phyloP scores from a whole-genome alignment of 2,888 invertebrate species.

The Allophyes oxyacanthae region DNA sequence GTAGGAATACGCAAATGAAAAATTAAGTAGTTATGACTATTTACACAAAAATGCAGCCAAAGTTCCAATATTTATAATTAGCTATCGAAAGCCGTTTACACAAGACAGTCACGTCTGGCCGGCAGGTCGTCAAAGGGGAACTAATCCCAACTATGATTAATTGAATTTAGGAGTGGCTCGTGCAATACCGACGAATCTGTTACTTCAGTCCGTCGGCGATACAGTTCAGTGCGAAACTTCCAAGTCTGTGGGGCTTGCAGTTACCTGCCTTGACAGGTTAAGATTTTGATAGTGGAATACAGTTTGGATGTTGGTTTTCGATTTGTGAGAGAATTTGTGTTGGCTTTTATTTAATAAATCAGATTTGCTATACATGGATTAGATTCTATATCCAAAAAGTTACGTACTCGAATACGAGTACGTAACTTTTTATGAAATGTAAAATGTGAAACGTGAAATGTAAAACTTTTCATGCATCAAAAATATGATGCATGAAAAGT shows the following conservation, averaged over 20 bases:
- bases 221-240: slow-evolving; percentile 59
- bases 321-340: neutral
- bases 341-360: neutral
- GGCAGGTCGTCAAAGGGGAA: slow-evolving; percentile 81
- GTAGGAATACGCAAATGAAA: no score
- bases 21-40: no score
- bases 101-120: slow-evolving; percentile 79
- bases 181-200: slow-evolving; percentile 79
- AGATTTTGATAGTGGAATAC: slow-evolving; percentile 28
- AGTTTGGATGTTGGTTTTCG: slow-evolving; percentile 21
- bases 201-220: slow-evolving; percentile 73
- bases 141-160: slow-evolving; percentile 87
- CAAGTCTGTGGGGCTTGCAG: slow-evolving; percentile 71
- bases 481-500: no score
- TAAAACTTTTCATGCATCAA: no score
- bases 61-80: slow-evolving; percentile 52
- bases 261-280: slow-evolving; percentile 69
- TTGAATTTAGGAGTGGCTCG: slow-evolving; percentile 82
- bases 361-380: no score
- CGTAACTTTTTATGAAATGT: no score
- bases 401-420: no score
- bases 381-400: no score
- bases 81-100: slow-evolving; percentile 64
- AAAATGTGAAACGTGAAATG: no score
- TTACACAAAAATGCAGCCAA: no score